Base-by-base conservation (phyloP, 2,888 invertebrate genomes). In the Eupithecia pulchellata region DNA sequence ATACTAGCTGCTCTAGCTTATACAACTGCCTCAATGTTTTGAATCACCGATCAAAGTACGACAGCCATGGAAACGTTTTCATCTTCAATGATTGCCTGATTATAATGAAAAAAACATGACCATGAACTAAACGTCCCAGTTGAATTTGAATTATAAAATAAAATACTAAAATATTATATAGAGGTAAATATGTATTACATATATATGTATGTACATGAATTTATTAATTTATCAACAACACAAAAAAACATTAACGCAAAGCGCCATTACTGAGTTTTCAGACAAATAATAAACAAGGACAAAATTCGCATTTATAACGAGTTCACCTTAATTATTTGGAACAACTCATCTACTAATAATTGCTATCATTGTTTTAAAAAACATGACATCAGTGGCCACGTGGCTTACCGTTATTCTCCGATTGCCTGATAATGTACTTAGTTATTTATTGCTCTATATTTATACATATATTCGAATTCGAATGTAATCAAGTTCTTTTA, bases 271-370 rank as follows among this genome's bases (percentile, higher is more conserved):
- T n/a, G 20, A 20, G 30, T 52, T 64, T 52, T 52, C 52, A 52
- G 32, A 64, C 13, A 52, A 14, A 32, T 52, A 52, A 32, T 52
- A 64, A 64, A 63, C 63, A 63, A 42, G 64, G 64, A 64, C 64
- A 64, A 14, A 52, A 52, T 47, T 47, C 47, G 11, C 20, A 64
- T 64, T 30, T 30, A 64, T 52, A 25, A 63, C 42, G 9, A 63
- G 8, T 29, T 27, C 30, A 64, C 32, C 36, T 55, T 36, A 36
- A 55, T 55, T 17, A 57, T 25, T 57, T 65, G 36, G 32, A 25
- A 64, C 32, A 20, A 64, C 32, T 30, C 13, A 32, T 20, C n/a
- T 42, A 0, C n/a, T 42, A n/a, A 9, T 42, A 42, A 42, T n/a
- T n/a, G 42, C 42, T n/a, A n/a, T 52, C 32, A 30, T 47, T 64